Percentiles rank a stretch among this genome's conserved stretches.
Conservation (phyloP, 2,888 invertebrate genomes). For the Dromius quadrimaculatus region DNA sequence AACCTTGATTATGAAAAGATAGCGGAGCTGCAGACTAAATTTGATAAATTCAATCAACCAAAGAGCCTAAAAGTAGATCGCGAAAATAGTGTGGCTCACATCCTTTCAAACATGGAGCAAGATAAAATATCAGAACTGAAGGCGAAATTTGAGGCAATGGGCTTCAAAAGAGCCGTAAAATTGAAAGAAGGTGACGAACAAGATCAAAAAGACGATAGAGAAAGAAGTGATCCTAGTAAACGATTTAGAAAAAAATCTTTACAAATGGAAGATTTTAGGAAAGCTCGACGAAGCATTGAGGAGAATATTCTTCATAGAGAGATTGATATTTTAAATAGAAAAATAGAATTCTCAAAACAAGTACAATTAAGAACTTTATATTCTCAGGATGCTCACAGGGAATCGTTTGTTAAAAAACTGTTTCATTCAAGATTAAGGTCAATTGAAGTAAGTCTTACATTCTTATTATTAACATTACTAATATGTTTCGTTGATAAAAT, state of each 20-base stretch:
- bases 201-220: neutral
- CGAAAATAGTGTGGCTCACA: neutral
- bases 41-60: conserved; percentile 1
- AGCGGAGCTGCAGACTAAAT: neutral
- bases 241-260: neutral
- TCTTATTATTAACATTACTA: no score
- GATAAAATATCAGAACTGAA: neutral
- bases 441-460: no score
- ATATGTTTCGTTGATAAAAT: no score
- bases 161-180: neutral
- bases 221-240: neutral
- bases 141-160: neutral
- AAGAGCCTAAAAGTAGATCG: neutral
- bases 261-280: neutral
- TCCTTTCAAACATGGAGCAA: conserved; percentile 2
- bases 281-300: neutral
- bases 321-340: neutral
- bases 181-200: no score
- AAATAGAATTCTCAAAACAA: no score
- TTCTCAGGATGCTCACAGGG: no score
- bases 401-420: no score
- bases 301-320: neutral
- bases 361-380: no score
- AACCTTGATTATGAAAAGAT: neutral
- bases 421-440: no score